Base-by-base conservation (phyloP, 2,888 invertebrate species). In the Tenodera sinensis region DNA sequence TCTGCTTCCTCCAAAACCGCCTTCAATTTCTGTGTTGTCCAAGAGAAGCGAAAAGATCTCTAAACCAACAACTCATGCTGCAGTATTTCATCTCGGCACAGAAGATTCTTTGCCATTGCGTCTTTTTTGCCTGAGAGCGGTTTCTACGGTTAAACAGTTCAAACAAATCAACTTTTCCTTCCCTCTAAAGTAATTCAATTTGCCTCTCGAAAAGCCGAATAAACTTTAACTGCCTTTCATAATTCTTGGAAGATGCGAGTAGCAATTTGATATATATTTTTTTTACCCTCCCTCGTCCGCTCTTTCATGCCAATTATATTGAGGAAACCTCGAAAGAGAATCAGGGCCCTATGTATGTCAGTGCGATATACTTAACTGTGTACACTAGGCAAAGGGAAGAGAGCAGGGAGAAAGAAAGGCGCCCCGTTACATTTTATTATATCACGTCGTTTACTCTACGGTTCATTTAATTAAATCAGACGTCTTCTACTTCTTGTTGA, bases 341-440 rank as follows among this genome's bases (percentile, higher is more conserved):
- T 71, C 54, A 42, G 54, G 25, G 54, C 20, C 20, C 54, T 71
- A 71, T 54, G 85, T 27, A 25, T 86, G 30, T 28, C 86, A 30
- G 86, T 30, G 28, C 25, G 86, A 86, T 54, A 71, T 54, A 25
- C 28, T 28, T 81, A 25, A 6, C 83, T 87, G 83, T 87, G 87
- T 87, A 87, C 87, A 87, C 82, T 34, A 71, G 54, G 54, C 54
- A 71, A 71, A 71, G 54, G 54, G 54, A 71, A 71, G 54, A 20
- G 54, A 71, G 54, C 54, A 20, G 25, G 54, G 81, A 87, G 87
- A 30, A 54, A 86, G 82, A 83, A 84, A 84, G 88, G 30, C 81
- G 83, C 81, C 87, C 42, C 34, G 85, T 85, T 93, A 94, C 94
- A 94, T 94, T 89, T 89, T 92, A 83, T 88, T 88, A 71, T 88